Base-by-base conservation (phyloP, 2,888 invertebrate genomes). In the Heliothis peltigera region DNA sequence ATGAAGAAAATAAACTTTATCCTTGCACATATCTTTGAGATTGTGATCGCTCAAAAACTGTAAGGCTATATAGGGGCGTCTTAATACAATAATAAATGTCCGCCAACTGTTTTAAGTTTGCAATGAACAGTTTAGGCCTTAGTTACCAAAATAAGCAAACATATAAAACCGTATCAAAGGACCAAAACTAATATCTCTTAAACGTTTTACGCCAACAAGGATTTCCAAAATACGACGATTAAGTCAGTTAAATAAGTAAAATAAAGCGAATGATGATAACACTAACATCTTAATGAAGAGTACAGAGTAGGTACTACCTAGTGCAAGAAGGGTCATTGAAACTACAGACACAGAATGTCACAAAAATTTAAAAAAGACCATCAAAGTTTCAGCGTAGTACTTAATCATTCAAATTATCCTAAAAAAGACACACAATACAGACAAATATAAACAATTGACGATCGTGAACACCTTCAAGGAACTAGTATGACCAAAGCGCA, bases 1-100 rank as follows among this genome's bases (percentile, higher is more conserved):
- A 73, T 51, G 56, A 61, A 28, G n/a, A 44, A 54, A 70, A 67
- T 35, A 35, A 52, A 43, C 63, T 51, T 64, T 65, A 70, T 64
- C 61, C 54, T 62, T 64, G 22, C 10, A 57, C 25, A 25, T 44
- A 62, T 64, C 57, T 61, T 59, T 54, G 17, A 64, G 68, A 80
- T 80, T 63, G 43, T 12, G 42, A 70, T 77, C 69, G 7, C 19
- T 42, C 46, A 64, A 77, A 76, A 74, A 66, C 48, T 55, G 17
- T 15, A 22, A 21, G 5, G 21, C 69, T 54, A 28, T 77, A 55
- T 56, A 58, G 17, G 63, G 61, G 39, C 55, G 61, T 51, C 46
- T 46, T 70, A 78, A 75, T 76, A 65, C 64, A 78, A 21, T 51
- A 46, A 35, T 12, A 52, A 28, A 58, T 48, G 58, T 46, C 22